Base-by-base conservation (phyloP, 2,888 invertebrate genomes). In the Rambutsinella grinnellia region DNA sequence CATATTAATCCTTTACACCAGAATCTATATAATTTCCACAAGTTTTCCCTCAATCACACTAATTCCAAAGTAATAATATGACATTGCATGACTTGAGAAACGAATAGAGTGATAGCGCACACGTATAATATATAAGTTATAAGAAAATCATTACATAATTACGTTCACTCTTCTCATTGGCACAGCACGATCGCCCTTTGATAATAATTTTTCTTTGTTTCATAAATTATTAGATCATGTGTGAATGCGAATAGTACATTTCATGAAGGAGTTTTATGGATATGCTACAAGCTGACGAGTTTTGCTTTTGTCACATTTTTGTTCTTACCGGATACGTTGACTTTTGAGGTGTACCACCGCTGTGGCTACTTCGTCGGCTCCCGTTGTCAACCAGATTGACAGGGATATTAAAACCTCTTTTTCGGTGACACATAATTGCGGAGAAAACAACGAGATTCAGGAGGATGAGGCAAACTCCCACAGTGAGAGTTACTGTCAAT, bases 351-450 rank as follows among this genome's bases (percentile, higher is more conserved):
- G 81, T 82, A 66, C 82, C 81, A 66, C 82, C 81, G 58, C 75
- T 66, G 60, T 82, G 81, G 78, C 80, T 81, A 58, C 79, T 81
- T 53, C 77, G 69, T 23, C 81, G 75, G 71, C 79, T 77, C 49
- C 76, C 79, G 28, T 75, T 78, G 66, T 78, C 78, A 56, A 78
- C 61, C 63, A 78, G 79, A 66, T 80, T 65, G 71, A 69, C 75
- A 49, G 81, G 80, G 61, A 82, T 78, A 53, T 77, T 79, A 54
- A 82, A 77, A 49, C 79, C 81, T 66, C 82, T 65, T 67, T 84
- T 84, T 58, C 84, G 80, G 77, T 83, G 82, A 76, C 84, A 84
- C 82, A 84, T 84, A 76, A 84, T 84, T 70, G 84, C 84, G 2
- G 84, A 82, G 79, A 84, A 84, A 36, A 84, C 84, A 58, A 84